A percentile compares a stretch with the other conserved stretches of the same genome.
These are phyloP conservation scores for Chymomyza costata DNA, from an alignment of 1,140 invertebrate species.

Conservation along the genomic window DNA sequence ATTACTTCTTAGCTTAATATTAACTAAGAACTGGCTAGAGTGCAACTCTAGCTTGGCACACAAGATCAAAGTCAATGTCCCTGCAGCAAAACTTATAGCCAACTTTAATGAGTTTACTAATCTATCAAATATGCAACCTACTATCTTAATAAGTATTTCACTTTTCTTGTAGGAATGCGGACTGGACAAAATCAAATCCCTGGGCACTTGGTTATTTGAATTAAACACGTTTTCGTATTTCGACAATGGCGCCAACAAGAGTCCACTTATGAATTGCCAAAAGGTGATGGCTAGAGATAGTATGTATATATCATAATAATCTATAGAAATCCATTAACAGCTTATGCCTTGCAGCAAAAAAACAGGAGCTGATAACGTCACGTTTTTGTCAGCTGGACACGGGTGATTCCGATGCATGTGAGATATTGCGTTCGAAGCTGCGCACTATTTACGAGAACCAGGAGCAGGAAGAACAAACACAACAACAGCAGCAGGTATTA, in stretches of 20 bases:
- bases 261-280: conserved; percentile 69
- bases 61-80: too few species aligned
- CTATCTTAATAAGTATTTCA: conserved; percentile 5
- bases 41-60: too few species aligned
- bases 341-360: conserved; percentile 29
- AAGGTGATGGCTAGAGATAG: conserved; percentile 68
- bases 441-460: conserved; percentile 23
- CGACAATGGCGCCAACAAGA: conserved; percentile 58
- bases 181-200: conserved; percentile 65
- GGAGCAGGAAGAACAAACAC: conserved; percentile 22
- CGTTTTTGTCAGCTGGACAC: conserved; percentile 71
- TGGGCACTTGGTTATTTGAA: conserved; percentile 67
- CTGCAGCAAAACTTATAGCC: too few species aligned
- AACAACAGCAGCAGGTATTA: conserved; percentile 31
- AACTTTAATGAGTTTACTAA: too few species aligned
- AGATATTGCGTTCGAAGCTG: conserved; percentile 52
- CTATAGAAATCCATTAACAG: not conserved
- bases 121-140: too few species aligned
- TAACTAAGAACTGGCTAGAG: too few species aligned
- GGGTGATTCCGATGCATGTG: conserved; percentile 64
- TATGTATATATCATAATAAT: conserved; percentile 32
- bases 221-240: conserved; percentile 66
- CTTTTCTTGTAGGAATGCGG: conserved; percentile 49
- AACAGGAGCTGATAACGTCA: conserved; percentile 55
- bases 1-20: too few species aligned